Conservation (phyloP, 2,113 vertebrate species). For the Hippoglossus stenolepis region DNA sequence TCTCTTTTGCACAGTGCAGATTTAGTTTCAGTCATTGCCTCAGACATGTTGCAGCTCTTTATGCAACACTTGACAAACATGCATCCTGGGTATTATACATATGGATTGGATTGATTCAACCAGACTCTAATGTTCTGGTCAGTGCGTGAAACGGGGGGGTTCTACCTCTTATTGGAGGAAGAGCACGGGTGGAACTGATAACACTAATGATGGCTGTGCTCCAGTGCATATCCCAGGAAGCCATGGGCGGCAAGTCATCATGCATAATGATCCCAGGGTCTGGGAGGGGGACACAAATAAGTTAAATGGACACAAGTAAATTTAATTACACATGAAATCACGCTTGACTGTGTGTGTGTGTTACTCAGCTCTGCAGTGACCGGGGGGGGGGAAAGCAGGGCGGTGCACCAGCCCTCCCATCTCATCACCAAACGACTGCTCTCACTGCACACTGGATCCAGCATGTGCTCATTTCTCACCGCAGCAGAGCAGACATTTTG, state of each 20-base stretch:
- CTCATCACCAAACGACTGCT: background rate
- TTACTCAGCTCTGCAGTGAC: background rate
- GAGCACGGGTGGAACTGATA: slow-evolving; percentile 13
- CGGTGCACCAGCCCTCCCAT: background rate
- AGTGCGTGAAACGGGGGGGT: too few relatives aligned
- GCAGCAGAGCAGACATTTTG: background rate
- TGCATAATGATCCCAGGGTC: background rate
- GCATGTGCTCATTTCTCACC: background rate
- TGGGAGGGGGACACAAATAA: background rate
- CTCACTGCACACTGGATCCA: background rate
- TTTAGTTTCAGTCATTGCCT: too few relatives aligned
- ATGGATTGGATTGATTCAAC: too few relatives aligned
- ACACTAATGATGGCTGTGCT: slow-evolving; percentile 3
- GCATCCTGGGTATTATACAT: background rate
- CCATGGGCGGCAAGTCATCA: background rate
- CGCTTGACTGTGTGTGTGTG: background rate
- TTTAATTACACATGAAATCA: background rate
- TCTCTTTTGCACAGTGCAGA: too few relatives aligned
- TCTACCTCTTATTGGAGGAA: too few relatives aligned
- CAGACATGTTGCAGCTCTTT: too few relatives aligned
- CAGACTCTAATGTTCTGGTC: background rate
- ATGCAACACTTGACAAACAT: background rate
- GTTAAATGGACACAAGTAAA: background rate
- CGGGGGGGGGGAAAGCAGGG: background rate
- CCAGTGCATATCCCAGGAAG: background rate